Conservation (phyloP, 2,113 vertebrate species). For the Mesembrinibis cayennensis region DNA sequence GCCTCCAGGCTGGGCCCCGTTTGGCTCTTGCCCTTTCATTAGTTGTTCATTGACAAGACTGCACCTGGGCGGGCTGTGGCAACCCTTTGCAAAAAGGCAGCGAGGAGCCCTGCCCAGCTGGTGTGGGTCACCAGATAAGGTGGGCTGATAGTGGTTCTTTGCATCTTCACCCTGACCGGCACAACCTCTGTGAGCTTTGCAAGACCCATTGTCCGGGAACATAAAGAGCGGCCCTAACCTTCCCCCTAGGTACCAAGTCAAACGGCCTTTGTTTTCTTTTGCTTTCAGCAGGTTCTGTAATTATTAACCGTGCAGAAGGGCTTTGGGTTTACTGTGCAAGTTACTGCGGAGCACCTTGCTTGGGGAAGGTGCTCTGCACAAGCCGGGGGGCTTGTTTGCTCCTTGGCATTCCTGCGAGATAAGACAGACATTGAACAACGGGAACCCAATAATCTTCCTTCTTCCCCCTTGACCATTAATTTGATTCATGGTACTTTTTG, state of each 20-base stretch:
- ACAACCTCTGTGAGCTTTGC: background rate
- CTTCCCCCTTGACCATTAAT: background rate
- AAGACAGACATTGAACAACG: background rate
- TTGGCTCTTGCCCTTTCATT: background rate
- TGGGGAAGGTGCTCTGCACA: background rate
- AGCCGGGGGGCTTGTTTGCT: background rate
- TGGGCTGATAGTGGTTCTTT: background rate
- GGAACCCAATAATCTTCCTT: background rate
- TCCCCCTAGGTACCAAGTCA: background rate
- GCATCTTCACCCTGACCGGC: background rate
- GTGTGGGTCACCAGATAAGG: background rate
- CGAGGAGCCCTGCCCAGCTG: background rate
- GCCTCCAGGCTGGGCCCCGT: background rate
- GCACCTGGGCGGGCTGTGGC: fast-evolving
- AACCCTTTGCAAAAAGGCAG: background rate
- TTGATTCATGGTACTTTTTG: slow-evolving; percentile 47
- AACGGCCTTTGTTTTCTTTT: background rate
- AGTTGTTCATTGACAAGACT: background rate
- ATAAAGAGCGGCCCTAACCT: background rate
- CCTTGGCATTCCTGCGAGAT: background rate
- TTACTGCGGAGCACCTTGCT: fast-evolving
- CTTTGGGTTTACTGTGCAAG: background rate
- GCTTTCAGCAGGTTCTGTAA: slow-evolving; percentile 1
- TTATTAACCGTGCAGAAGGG: background rate
- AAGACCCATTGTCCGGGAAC: background rate